Evolutionary conservation across 2,888 invertebrate genomes (phyloP), one percentile per base, ranked within the genome.

Genomic region (Nesidiocoris tenuis): DNA sequence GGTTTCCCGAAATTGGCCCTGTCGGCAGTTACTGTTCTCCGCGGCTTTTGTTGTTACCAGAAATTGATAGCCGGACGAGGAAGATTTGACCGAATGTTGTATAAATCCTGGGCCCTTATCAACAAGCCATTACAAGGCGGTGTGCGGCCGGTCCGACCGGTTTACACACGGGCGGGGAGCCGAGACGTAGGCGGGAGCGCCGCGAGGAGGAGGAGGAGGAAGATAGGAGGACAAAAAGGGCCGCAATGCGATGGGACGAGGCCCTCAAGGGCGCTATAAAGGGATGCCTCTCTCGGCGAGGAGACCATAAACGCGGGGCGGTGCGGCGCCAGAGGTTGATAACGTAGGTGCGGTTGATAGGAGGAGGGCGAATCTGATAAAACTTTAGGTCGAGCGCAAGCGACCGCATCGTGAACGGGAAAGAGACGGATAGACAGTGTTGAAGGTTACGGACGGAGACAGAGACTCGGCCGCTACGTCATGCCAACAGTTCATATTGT

Each of bases 201-300:
- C 65, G 39, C 39, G 39, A 39, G 12, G 39, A 7, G 39, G 39
- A 39, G 39, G 39, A 67, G 55, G 67, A 65, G 67, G 54, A 55
- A 67, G 67, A 67, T 67, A 67, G 67, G 65, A 65, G 54, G 67
- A 39, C 67, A 67, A 67, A 67, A 67, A 67, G 67, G 67, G 67
- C 67, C 67, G 67, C 67, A 67, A 67, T 67, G 67, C 67, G 67
- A 67, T 67, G 39, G 39, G 39, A 22, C 39, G 54, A 55, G 67
- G 54, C 67, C 67, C 67, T 67, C 67, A 67, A 67, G 67, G 67
- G 67, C 67, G 55, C 67, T 67, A 67, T 67, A 67, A 67, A 67
- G 67, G 67, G 65, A 12, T 54, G 19, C 17, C 59, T n/a, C 17
- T 9, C 59, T 55, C 55, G 55, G 22, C 56, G 55, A 56, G 55